Base-by-base conservation (phyloP, 2,797 vertebrate genomes). In the Eulemur rubriventer region DNA sequence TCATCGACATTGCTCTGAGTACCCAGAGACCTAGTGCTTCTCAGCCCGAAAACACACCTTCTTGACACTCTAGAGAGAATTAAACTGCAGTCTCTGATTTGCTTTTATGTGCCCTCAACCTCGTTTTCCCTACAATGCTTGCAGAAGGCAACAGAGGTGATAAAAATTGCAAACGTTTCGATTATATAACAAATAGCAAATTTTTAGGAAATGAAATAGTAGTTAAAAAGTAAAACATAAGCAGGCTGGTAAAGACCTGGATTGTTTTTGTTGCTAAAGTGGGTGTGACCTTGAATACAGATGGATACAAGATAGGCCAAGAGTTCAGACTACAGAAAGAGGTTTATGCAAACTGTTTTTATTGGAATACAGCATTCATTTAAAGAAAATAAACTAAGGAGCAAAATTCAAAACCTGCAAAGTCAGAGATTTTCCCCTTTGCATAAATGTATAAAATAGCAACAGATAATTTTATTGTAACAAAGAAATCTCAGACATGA, bases 1-100 rank as follows among this genome's bases (percentile, higher is more conserved):
- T 94, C 59, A 78, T 93, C 97, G 96, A 69, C 89, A 82, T 69
- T 78, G 38, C 48, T 82, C 81, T 92, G 63, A 90, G 82, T 93
- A 82, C 38, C 88, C 65, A 75, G 28, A 95, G 79, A 18, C 65
- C 69, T 84, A 70, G 69, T 43, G 24, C 67, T 87, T 75, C 89
- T 92, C 41, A 88, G 59, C 75, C 84, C 83, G 67, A 79, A 93
- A 69, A 89, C 9, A 72, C 38, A 41, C 67, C 33, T 55, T 35
- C 20, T 73, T 82, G 65, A 65, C 10, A 72, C 52, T 91, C 81
- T 55, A 17, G 43, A 65, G 87, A 91, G 28, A 63, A 92, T 16
- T 33, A 95, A 96, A 72, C 30, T 82, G 33, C 41, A 46, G 11
- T 43, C 46, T 84, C 76, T 69, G 33, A 79, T 87, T 95, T 95